Evolutionary conservation across 2,888 invertebrate species (phyloP), one percentile per base, ranked within the genome.

Genomic region (Lasioglossum marginatum): DNA sequence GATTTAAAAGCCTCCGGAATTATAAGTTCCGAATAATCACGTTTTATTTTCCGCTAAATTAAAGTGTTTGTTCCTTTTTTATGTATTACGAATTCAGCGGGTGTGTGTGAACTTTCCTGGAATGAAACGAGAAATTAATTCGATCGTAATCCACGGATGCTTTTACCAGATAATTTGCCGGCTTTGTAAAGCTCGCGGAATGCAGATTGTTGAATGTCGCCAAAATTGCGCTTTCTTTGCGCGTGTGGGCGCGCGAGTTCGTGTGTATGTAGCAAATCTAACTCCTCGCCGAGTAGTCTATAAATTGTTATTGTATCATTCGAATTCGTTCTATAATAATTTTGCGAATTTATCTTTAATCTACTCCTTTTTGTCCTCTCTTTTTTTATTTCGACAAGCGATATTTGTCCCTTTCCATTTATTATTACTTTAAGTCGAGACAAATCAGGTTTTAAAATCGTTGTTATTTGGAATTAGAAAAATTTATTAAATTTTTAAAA

Each of bases 51-150:
- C 63, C 31, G 63, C 6, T 31, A 31, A 63, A 63, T 63, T 63
- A 31, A 63, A 31, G 6, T 31, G 31, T 63, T 63, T 27, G 27
- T 31, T 31, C 63, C 2, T 31, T 31, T 31, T 63, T 63, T 19
- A 16, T 4, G 6, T 31, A 16, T 63, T 63, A 31, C 16, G 6
- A 6, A 63, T 63, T 27, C 63, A 31, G 14, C 60, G 5, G 2
- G 31, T 6, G 63, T 16, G 2, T 0, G 16, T 14, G 5, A 31
- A 63, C 16, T 31, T 63, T 63, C 6, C 31, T 31, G 12, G 31
- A 63, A 31, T 63, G 63, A 63, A 63, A 31, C 63, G 63, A 63
- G 63, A 63, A 63, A 63, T 63, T 63, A 63, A 63, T 63, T 63
- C 31, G 63, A 31, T 63, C 63, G 63, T 63, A 31, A 31, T 63